Percentiles rank a stretch among this genome's conserved stretches.
These are phyloP conservation scores for Campylomormyrus numenius DNA, from an alignment of 2,113 vertebrate species.

Conservation along the genomic window DNA sequence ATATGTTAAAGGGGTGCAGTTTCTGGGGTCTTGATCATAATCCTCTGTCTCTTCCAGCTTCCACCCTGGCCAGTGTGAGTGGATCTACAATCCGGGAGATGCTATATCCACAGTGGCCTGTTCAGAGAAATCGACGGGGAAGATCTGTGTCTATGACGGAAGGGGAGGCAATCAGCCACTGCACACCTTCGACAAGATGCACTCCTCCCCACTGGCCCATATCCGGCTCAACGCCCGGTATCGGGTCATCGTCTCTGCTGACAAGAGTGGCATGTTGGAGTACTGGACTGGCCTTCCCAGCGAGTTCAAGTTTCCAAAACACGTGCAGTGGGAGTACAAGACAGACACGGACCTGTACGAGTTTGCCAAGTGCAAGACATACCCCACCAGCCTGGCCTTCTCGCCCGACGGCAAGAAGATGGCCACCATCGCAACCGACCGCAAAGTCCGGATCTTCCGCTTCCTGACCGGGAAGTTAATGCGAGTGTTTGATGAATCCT, in stretches of 20 bases:
- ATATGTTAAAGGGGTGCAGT: neutral
- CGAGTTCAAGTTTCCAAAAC: constrained; percentile 85
- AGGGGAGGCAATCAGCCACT: constrained; percentile 79
- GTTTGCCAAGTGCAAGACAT: constrained; percentile 91
- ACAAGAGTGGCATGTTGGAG: constrained; percentile 93
- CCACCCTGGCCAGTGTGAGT: constrained; percentile 86
- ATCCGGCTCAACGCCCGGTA: constrained; percentile 81
- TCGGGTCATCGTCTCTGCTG: constrained; percentile 83
- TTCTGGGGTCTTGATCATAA: neutral
- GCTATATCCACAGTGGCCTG: constrained; percentile 91
- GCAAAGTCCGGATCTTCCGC: constrained; percentile 93
- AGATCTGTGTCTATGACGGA: constrained; percentile 92
- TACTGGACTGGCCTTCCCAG: constrained; percentile 91
- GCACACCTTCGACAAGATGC: constrained; percentile 85
- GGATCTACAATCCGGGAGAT: constrained; percentile 95
- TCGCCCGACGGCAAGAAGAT: constrained; percentile 90
- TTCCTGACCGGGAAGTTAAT: constrained; percentile 93
- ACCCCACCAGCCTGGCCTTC: constrained; percentile 82
- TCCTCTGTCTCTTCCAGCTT: constrained; percentile 57
- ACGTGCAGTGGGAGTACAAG: constrained; percentile 90
- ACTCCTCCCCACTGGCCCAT: constrained; percentile 77
- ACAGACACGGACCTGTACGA: constrained; percentile 96
- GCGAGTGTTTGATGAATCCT: constrained; percentile 90
- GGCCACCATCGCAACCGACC: constrained; percentile 88
- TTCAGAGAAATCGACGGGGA: constrained; percentile 90